Percentiles rank a stretch among this genome's conserved stretches.
Evolutionary conservation across 1,140 invertebrate species (phyloP).

Genomic region (Heliothis subflexa): DNA sequence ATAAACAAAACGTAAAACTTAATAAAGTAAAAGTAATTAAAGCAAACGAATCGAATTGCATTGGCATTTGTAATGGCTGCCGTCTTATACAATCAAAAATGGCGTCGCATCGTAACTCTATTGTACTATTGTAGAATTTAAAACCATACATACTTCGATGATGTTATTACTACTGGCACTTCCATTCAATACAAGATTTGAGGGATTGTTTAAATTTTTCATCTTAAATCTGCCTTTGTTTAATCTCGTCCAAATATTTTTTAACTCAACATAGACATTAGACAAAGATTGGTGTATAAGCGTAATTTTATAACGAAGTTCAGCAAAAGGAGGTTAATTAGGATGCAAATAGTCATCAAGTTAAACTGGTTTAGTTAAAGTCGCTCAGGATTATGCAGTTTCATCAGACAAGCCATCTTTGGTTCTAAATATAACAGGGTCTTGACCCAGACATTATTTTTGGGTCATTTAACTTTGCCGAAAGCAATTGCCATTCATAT

Average conservation of each 20-base stretch:
- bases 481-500: slow-evolving; percentile 7
- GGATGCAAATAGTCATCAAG: no score
- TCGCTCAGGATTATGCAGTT: not conserved
- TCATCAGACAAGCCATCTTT: slow-evolving; percentile 8
- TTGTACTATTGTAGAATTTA: not conserved
- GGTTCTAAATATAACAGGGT: not conserved
- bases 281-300: no score
- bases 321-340: no score
- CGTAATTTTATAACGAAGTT: no score
- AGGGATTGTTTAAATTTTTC: no score
- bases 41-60: slow-evolving; percentile 10
- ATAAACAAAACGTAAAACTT: not conserved
- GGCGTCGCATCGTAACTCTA: slow-evolving; percentile 4
- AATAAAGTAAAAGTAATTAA: not conserved
- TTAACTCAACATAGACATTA: no score
- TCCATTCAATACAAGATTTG: not conserved
- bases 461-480: slow-evolving; percentile 1
- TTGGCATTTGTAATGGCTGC: not conserved
- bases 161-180: not conserved
- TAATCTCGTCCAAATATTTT: no score
- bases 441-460: slow-evolving; percentile 26
- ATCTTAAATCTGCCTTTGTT: no score
- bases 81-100: slow-evolving; percentile 18
- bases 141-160: not conserved
- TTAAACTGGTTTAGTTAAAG: no score